phyloP scores from a whole-genome alignment of 2,113 vertebrate genomes.

The Erythrolamprus reginae region DNA sequence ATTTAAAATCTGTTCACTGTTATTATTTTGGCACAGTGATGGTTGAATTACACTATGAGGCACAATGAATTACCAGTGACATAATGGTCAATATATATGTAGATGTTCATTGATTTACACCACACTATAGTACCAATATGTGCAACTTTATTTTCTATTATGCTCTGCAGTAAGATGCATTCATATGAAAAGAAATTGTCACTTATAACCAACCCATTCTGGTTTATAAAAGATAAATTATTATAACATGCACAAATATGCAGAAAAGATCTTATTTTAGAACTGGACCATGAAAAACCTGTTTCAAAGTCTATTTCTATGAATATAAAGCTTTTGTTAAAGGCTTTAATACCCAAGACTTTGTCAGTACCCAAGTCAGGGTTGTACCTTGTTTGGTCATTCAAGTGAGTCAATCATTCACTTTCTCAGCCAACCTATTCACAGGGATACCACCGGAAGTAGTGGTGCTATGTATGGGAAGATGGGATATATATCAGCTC shows the following conservation, averaged over 20 bases:
- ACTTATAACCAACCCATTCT: not conserved
- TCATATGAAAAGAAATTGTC: not conserved
- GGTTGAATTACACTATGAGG: not conserved
- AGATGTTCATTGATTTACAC: not conserved
- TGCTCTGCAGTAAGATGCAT: not conserved
- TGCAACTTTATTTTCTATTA: not conserved
- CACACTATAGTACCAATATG: not conserved
- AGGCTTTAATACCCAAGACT: no score
- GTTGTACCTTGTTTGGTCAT: not conserved
- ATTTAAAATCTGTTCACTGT: not conserved
- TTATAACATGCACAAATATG: not conserved
- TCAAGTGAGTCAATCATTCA: not conserved
- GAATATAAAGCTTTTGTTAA: not conserved
- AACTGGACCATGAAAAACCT: not conserved
- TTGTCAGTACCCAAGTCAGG: no score
- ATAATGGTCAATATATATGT: not conserved
- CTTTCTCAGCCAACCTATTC: not conserved
- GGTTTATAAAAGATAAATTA: not conserved
- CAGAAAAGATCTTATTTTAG: not conserved
- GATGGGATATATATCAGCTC: not conserved
- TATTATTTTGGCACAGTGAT: not conserved
- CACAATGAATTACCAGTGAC: not conserved
- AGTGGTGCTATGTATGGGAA: not conserved
- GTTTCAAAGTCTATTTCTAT: not conserved
- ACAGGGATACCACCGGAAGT: not conserved